Base-by-base conservation (phyloP, 2,797 vertebrate species). In the Pseudochaenichthys georgianus region DNA sequence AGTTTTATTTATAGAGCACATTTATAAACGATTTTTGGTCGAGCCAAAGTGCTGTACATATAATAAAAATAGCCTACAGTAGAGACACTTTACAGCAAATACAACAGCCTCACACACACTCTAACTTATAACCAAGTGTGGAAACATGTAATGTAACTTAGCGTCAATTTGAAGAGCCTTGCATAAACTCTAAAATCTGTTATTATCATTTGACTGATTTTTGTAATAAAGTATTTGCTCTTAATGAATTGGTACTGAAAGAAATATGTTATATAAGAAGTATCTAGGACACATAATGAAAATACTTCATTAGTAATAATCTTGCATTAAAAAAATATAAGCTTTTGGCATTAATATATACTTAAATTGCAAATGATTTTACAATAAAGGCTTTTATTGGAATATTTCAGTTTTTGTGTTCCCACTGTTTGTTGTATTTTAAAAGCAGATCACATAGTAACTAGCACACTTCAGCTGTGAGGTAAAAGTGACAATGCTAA, bases 91-190 rank as follows among this genome's bases (percentile, higher is more conserved):
- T 21, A 21, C 21, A 21, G 21, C 21, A 21, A 21, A 21, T 21
- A 21, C 21, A 21, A 21, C 21, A 21, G 21, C 21, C 21, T 3
- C 15, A 38, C 70, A 8, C 19, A 77, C 9, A 21, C 31, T 12
- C 19, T 60, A 13, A 65, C 45, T 53, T 15, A 31, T 52, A 46
- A 62, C 17, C 48, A 57, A 10, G 38, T 59, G 60, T 64, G 13
- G 0, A 75, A 43, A 57, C 28, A 11, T 53, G 2, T 38, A 41
- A 52, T 66, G 13, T 52, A n/a, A 21, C 3, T 73, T 9, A 19
- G 9, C 2, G 1, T 23, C 19, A n/a, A 41, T 21, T 21, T 19
- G 5, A 41, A 17, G 15, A 8, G 12, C 23, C 4, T 57, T 55
- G 21, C 38, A 5, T 34, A 21, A 48, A 60, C 21, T 34, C 5